phyloP scores from a whole-genome alignment of 2,888 invertebrate species.

The Synergus gifuensis region DNA sequence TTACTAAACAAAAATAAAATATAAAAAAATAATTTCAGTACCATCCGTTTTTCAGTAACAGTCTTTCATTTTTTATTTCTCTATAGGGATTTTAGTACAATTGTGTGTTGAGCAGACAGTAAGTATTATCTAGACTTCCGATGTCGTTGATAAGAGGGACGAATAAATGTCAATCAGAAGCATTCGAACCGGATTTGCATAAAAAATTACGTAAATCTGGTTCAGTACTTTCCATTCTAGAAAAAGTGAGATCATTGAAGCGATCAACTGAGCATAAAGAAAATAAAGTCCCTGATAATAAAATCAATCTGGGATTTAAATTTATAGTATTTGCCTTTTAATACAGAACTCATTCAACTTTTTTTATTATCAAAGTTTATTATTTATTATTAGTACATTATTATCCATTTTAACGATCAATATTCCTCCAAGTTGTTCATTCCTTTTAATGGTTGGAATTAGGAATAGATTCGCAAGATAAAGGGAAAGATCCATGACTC shows the following conservation, averaged over 20 bases:
- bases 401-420: neutral
- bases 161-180: slow-evolving; percentile 4
- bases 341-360: neutral
- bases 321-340: neutral
- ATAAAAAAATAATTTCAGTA: neutral
- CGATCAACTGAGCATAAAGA: neutral
- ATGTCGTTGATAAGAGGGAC: neutral
- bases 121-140: neutral
- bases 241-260: neutral
- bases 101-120: neutral
- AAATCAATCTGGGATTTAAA: neutral
- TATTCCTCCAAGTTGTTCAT: neutral
- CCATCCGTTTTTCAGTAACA: neutral
- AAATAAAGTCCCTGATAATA: neutral
- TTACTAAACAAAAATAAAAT: neutral
- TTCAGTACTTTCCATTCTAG: neutral
- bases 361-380: neutral
- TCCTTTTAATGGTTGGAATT: neutral
- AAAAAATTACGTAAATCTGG: slow-evolving; percentile 2
- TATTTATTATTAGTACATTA: neutral
- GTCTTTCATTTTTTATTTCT: neutral
- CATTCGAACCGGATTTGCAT: neutral
- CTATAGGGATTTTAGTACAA: neutral
- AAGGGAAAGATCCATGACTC: neutral
- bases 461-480: neutral